These are phyloP conservation scores for Cataglyphis albicans DNA, from an alignment of 2,888 invertebrate species.

Conservation along the genomic window DNA sequence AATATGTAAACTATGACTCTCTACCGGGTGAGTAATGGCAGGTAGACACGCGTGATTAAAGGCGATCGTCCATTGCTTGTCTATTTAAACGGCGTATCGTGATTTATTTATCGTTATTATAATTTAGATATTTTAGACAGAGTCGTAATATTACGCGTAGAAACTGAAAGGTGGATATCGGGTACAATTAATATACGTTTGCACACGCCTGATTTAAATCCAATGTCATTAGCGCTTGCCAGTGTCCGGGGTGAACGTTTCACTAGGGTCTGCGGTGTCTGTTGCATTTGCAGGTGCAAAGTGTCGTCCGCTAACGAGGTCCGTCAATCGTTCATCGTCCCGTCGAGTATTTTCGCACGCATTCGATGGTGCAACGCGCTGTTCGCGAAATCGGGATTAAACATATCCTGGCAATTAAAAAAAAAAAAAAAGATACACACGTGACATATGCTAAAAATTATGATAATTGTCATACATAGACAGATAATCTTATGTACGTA, in stretches of 20 bases:
- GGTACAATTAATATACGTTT: conserved; percentile 32
- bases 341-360: conserved; percentile 68
- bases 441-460: background rate
- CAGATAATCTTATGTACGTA: background rate
- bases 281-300: conserved; percentile 58
- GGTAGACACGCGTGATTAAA: background rate
- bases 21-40: background rate
- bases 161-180: background rate
- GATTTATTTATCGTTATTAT: background rate
- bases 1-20: background rate
- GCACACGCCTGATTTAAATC: conserved; percentile 27
- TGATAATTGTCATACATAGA: background rate
- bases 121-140: conserved; percentile 16
- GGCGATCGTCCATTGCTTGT: background rate
- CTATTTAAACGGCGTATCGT: conserved; percentile 11
- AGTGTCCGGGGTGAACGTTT: conserved; percentile 25
- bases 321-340: conserved; percentile 74
- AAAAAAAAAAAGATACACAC: background rate
- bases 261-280: conserved; percentile 7
- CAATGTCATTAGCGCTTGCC: conserved; percentile 34
- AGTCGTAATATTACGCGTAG: background rate
- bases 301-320: conserved; percentile 58
- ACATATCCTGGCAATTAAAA: conserved; percentile 73
- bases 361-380: conserved; percentile 28
- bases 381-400: conserved; percentile 77